Percentiles rank a stretch among this genome's conserved stretches.
phyloP scores from a whole-genome alignment of 2,888 invertebrate genomes.

The Watsonalla binaria region DNA sequence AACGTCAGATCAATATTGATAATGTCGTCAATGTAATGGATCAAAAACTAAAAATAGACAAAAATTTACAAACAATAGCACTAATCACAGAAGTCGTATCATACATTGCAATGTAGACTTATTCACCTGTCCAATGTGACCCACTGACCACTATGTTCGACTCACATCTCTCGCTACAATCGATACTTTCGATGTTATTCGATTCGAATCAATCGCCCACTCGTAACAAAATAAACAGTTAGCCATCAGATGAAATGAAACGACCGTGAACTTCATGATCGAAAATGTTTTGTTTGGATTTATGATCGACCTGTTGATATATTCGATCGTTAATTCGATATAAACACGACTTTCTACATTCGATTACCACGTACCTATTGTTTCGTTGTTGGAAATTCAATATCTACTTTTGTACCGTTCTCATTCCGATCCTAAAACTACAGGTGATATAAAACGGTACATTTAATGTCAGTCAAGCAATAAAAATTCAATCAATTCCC shows the following conservation, averaged over 20 bases:
- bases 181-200: conserved; percentile 42
- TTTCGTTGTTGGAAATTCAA: neutral
- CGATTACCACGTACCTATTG: conserved; percentile 16
- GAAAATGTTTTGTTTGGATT: conserved; percentile 31
- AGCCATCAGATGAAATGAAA: conserved; percentile 30
- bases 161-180: conserved; percentile 32
- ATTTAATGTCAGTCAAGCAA: conserved; percentile 41
- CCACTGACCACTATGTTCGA: conserved; percentile 52
- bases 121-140: conserved; percentile 55
- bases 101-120: conserved; percentile 35
- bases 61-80: conserved; percentile 35
- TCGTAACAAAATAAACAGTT: conserved; percentile 41
- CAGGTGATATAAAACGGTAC: conserved; percentile 41
- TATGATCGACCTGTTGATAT: conserved; percentile 29
- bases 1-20: conserved; percentile 43
- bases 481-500: conserved; percentile 57
- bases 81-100: conserved; percentile 22
- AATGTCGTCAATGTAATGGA: conserved; percentile 35
- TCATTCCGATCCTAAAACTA: conserved; percentile 35
- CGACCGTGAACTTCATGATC: conserved; percentile 48
- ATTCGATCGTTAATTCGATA: conserved; percentile 12
- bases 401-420: conserved; percentile 1
- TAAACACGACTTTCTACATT: conserved; percentile 14
- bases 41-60: conserved; percentile 29
- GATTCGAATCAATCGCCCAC: conserved; percentile 46